A percentile compares a stretch with the other conserved stretches of the same genome.
These are phyloP conservation scores for Calonectris borealis DNA, from an alignment of 2,113 vertebrate species.

Conservation along the genomic window DNA sequence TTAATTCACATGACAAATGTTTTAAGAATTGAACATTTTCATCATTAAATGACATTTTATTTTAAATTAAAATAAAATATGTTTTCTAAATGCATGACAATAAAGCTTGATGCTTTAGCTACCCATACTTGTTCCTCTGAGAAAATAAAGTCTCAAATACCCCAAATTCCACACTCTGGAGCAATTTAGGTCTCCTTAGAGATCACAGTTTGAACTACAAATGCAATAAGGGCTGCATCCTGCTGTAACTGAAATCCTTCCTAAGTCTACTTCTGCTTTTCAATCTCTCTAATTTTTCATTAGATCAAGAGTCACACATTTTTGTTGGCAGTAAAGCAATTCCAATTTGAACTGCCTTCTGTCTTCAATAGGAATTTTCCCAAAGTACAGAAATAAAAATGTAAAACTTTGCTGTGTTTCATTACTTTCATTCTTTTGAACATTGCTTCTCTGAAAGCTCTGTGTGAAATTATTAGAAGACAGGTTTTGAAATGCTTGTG, in stretches of 20 bases:
- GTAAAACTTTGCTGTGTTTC: conserved; percentile 78
- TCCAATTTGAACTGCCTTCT: conserved; percentile 69
- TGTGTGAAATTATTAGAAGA: conserved; percentile 84
- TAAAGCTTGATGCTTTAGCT: conserved; percentile 1
- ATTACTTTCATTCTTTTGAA: conserved; percentile 80
- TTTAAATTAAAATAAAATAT: not conserved
- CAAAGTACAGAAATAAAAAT: conserved; percentile 71
- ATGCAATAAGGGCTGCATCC: conserved; percentile 56
- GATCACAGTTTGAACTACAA: conserved; percentile 67
- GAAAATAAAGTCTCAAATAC: conserved; percentile 44
- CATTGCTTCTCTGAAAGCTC: conserved; percentile 74
- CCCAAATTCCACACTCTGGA: conserved; percentile 32
- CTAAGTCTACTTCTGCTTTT: conserved; percentile 58
- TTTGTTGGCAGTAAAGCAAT: conserved; percentile 74
- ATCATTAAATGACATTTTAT: not conserved
- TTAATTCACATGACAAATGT: not conserved
- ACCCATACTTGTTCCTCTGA: conserved; percentile 18
- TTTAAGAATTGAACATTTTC: not conserved
- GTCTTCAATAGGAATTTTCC: conserved; percentile 74
- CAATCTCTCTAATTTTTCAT: conserved; percentile 71
- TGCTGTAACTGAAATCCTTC: conserved; percentile 56
- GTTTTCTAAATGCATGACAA: not conserved
- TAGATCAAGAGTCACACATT: conserved; percentile 76
- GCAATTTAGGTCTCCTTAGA: conserved; percentile 63
- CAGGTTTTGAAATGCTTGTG: conserved; percentile 76